Evolutionary conservation across 2,113 vertebrate genomes (phyloP), one percentile per base, ranked within the genome.

Genomic region (Murina feae): DNA sequence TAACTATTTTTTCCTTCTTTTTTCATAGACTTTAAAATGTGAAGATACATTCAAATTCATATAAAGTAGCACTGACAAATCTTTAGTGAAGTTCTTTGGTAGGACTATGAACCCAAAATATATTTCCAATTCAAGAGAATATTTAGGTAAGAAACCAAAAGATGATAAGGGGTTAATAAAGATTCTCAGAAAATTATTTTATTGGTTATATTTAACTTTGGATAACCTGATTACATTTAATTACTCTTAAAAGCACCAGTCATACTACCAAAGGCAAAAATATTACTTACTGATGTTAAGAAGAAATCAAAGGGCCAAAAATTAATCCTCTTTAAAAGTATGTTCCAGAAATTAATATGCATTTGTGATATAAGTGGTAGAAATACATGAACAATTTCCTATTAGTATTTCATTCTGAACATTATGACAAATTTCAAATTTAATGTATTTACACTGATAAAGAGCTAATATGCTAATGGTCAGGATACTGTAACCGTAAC

Each of bases 381-480:
- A 76, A 65, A n/a, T 13, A 78, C 2, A 71, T 5, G 18, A 79
- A 63, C 6, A 20, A 86, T 68, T 88, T 87, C 37, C 39, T 90
- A 60, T 49, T 90, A 58, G n/a, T 72, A 76, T 53, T 85, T 94
- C 42, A 91, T 75, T 88, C 17, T 71, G 44, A 90, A 95, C 5
- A 14, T 78, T 87, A 81, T 55, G 35, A 75, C 35, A 85, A 93
- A 74, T 25, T 86, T 86, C 74, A 72, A 65, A 80, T 18, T 84
- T 85, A 92, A 55, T 63, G 12, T 68, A 65, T 35, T 10, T 44
- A 44, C 11, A 44, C 44, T 44, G 11, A 44, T 44, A 44, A 44
- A 44, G 44, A 44, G 44, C 44, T 44, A 44, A 44, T 11, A 44
- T 44, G 44, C 44, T 44, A 44, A 44, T 44, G 44, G 44, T 9